Base-by-base conservation (phyloP, 2,797 vertebrate species). In the Liasis olivaceus region DNA sequence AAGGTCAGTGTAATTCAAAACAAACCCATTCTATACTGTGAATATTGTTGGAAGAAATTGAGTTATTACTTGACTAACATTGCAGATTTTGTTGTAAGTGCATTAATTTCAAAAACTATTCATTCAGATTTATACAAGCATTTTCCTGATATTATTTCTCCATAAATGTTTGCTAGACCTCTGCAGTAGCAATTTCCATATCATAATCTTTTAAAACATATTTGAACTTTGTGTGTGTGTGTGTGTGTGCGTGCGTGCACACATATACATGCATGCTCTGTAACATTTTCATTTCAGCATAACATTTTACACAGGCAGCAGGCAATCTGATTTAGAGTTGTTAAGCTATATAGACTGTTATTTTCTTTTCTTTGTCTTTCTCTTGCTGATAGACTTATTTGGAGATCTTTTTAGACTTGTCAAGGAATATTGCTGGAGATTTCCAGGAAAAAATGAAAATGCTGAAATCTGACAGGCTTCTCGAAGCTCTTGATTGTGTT, bases 271-370 rank as follows among this genome's bases (percentile, higher is more conserved):
- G 7, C 69, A 77, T 42, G 13, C 26, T 51, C 28, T 62, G 47
- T 63, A 87, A 58, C 47, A 59, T 87, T 87, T 93, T 72, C 85
- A 87, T 47, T 36, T 72, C 64, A 90, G 66, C 56, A 90, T n/a
- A 77, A 42, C 84, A 63, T 51, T 93, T 93, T 90, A 77, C 64
- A 87, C 85, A 62, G 89, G 63, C 85, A 87, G 85, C 66, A 81
- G 66, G 89, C 85, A 63, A 87, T 90, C 87, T 93, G 28, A 88
- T 66, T 69, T 87, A 36, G 56, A 81, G 47, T 87, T 90, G 36
- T 87, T 90, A 90, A 90, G 47, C 31, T 88, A 17, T 5, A 56
- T 77, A 87, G 58, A 60, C 56, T 90, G 89, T 56, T 63, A 87
- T 93, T 90, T 93, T 26, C 63, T 72, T 86, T 90, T 60, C 56